Base-by-base conservation (phyloP, 2,888 invertebrate species). In the Labia minor region DNA sequence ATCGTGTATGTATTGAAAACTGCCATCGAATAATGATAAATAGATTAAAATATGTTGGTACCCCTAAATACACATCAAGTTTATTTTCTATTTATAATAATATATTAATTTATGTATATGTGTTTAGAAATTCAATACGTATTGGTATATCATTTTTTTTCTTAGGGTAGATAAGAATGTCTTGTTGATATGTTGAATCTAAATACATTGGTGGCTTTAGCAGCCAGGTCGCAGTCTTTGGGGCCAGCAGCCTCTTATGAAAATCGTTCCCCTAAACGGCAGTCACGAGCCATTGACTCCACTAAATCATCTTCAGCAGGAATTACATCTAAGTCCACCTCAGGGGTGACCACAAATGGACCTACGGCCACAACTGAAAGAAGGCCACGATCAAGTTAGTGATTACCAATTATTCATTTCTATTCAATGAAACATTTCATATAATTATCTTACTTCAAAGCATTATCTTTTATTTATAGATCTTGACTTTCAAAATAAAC, bases 231-330 rank as follows among this genome's bases (percentile, higher is more conserved):
- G 68, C 86, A 87, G 77, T 87, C 87, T 68, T 85, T 86, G 72
- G 88, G 87, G 70, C 87, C 87, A 67, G 80, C 81, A 71, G 79
- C 80, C 71, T 80, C 80, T 70, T 74, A 81, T 66, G 85, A 86
- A 74, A 88, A 86, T 79, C 81, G 84, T 71, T 91, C 91, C 65
- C 90, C 91, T 21, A 89, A 90, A 74, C 86, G 90, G 71, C 88
- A 89, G 73, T 85, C 88, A 64, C 74, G 76, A 11, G 73, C 76
- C 20, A 74, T 76, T 26, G 74, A 77, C 37, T 74, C 76, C 49
- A 49, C 49, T 2, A 49, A 49, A 16, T 19, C 16, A 21, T 19
- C 63, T 63, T n/a, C 16, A 21, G n/a, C 21, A 11, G 21, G 63
- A 21, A 49, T 16, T 8, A 16, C 49, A 49, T 3, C n/a, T 14